phyloP scores from a whole-genome alignment of 2,113 vertebrate species.

The Rhinichthys klamathensis region DNA sequence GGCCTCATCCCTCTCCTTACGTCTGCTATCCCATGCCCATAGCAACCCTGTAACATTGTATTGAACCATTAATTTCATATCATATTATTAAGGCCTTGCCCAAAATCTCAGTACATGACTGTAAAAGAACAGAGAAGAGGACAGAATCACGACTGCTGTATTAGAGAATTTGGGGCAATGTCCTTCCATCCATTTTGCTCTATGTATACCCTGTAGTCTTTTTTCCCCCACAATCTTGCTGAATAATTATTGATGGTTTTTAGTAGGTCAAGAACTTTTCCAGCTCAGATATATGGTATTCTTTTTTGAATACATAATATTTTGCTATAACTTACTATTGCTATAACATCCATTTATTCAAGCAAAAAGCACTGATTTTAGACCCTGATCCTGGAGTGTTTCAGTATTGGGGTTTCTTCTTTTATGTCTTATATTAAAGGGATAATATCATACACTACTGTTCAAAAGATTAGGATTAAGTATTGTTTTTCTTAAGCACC shows the following conservation, averaged over 20 bases:
- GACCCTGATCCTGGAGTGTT: neutral
- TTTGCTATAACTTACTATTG: neutral
- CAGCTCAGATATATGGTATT: neutral
- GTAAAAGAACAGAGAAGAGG: neutral
- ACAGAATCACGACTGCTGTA: neutral
- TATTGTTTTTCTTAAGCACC: neutral
- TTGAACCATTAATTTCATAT: neutral
- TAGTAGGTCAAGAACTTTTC: slow-evolving; percentile 2
- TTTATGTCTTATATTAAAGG: neutral
- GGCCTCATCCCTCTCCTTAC: neutral
- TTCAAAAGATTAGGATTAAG: neutral
- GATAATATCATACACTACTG: neutral
- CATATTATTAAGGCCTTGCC: slow-evolving; percentile 7
- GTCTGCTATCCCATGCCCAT: neutral
- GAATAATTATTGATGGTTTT: slow-evolving; percentile 1
- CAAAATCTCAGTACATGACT: neutral
- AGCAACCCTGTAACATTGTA: slow-evolving; percentile 6
- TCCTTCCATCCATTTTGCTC: slow-evolving; percentile 14
- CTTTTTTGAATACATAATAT: neutral
- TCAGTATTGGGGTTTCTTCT: neutral
- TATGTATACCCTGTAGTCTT: neutral
- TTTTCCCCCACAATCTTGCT: neutral
- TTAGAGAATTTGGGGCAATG: slow-evolving; percentile 18
- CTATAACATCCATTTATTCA: neutral
- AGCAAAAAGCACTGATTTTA: neutral